A percentile compares a stretch with the other conserved stretches of the same genome.
phyloP scores from a whole-genome alignment of 2,113 vertebrate species.

The Perca fluviatilis region DNA sequence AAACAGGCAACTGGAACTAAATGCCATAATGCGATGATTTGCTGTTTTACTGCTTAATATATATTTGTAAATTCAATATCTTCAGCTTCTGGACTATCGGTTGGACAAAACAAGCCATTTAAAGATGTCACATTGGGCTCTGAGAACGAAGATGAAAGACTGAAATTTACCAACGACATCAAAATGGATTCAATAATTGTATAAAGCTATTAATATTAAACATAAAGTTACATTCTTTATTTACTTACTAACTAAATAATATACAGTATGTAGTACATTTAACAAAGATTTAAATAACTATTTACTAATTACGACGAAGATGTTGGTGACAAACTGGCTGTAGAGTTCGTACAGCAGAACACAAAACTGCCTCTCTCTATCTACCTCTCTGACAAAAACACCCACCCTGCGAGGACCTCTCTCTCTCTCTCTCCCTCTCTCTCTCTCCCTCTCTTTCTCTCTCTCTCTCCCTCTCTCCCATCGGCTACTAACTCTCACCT shows the following conservation, averaged over 20 bases:
- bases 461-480: constrained; percentile 18
- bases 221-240: neutral
- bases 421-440: neutral
- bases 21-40: neutral
- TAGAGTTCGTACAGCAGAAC: constrained; percentile 27
- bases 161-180: too few species aligned
- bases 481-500: constrained; percentile 63
- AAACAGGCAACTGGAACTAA: neutral
- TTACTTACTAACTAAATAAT: neutral
- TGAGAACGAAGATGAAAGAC: neutral
- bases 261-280: neutral
- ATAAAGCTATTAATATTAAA: too few species aligned
- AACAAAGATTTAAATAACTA: neutral
- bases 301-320: neutral
- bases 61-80: neutral
- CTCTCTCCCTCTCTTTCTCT: neutral
- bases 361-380: constrained; percentile 24
- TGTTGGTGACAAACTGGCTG: constrained; percentile 12
- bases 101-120: too few species aligned
- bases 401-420: neutral
- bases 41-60: neutral
- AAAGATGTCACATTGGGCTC: neutral
- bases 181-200: neutral
- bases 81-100: neutral
- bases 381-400: neutral